Evolutionary conservation across 2,797 vertebrate genomes (phyloP).

Genomic region (Pyrocephalus nanus): DNA sequence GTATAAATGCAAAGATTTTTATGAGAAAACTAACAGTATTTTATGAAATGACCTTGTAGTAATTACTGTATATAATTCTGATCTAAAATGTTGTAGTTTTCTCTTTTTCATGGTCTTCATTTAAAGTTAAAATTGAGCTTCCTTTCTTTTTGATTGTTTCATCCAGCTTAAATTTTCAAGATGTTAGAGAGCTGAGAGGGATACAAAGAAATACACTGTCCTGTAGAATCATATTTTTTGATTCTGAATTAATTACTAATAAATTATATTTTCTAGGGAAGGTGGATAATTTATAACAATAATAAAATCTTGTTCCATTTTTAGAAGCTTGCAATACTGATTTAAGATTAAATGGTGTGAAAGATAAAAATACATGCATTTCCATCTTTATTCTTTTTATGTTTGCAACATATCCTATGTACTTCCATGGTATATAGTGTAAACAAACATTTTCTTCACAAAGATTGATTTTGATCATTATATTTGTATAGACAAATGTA

Average conservation of each 20-base stretch:
- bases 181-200: background rate
- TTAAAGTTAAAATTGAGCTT: background rate
- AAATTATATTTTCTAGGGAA: background rate
- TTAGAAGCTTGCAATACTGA: background rate
- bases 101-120: background rate
- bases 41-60: background rate
- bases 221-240: background rate
- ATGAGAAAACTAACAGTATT: background rate
- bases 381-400: background rate
- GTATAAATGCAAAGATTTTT: background rate
- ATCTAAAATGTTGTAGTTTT: background rate
- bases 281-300: background rate
- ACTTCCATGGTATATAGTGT: background rate
- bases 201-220: background rate
- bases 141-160: background rate
- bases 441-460: background rate
- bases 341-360: background rate
- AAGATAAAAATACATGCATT: background rate
- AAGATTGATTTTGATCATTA: background rate
- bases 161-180: background rate
- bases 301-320: background rate
- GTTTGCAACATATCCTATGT: background rate
- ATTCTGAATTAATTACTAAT: background rate
- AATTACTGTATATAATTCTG: background rate
- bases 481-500: background rate